These are phyloP conservation scores for Phrynocephalus forsythii DNA, from an alignment of 2,797 vertebrate genomes.

Conservation along the genomic window DNA sequence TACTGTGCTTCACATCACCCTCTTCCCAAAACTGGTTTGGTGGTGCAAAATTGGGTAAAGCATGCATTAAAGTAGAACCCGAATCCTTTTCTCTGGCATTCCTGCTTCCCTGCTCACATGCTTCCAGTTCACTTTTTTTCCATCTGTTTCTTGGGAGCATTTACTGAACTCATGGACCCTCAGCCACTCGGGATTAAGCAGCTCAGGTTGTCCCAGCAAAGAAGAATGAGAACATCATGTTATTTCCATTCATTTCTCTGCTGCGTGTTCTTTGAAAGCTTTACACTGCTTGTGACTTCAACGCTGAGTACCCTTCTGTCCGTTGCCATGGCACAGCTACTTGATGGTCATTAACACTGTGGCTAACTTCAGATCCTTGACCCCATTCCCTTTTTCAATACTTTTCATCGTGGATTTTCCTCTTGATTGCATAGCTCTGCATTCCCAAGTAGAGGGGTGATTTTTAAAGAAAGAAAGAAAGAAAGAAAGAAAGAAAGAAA, in stretches of 20 bases:
- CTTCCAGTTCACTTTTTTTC: constrained; percentile 38
- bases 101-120: background rate
- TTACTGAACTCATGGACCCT: constrained; percentile 47
- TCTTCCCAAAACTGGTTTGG: background rate
- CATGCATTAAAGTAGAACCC: background rate
- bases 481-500: constrained; percentile 58
- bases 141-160: background rate
- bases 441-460: constrained; percentile 68
- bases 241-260: constrained; percentile 74
- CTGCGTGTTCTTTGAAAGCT: constrained; percentile 70
- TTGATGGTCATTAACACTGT: constrained; percentile 76
- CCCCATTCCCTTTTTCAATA: constrained; percentile 69
- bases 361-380: constrained; percentile 78
- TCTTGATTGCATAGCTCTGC: constrained; percentile 75
- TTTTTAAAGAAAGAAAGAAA: background rate
- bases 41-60: background rate
- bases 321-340: constrained; percentile 71
- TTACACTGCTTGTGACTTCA: constrained; percentile 68
- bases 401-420: constrained; percentile 76
- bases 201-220: constrained; percentile 65
- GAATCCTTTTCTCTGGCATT: background rate
- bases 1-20: background rate
- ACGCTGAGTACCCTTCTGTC: constrained; percentile 66
- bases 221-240: constrained; percentile 75
- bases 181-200: constrained; percentile 63